Conservation (phyloP, 2,888 invertebrate species). For the Platycheirus rosarum region DNA sequence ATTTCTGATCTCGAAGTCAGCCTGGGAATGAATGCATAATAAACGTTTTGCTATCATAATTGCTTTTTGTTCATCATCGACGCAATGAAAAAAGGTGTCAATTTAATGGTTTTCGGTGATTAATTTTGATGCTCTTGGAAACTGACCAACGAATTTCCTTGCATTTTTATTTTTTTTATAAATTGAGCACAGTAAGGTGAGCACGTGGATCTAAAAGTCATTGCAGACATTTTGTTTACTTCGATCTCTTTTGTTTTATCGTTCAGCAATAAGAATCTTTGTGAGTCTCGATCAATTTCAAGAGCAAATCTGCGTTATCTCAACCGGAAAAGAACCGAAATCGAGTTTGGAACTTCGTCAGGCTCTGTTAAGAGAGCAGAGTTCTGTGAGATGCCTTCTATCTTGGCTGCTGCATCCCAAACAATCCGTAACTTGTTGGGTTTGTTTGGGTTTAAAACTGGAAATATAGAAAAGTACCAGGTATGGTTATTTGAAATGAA, state of each 20-base stretch:
- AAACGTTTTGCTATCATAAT: background rate
- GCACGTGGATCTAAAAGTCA: constrained; percentile 74
- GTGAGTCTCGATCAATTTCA: constrained; percentile 75
- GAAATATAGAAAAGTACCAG: background rate
- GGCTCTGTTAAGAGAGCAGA: background rate
- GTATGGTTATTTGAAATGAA: too few species aligned
- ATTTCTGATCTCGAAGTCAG: constrained; percentile 1
- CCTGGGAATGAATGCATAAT: background rate
- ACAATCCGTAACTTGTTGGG: too few species aligned
- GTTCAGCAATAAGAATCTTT: constrained; percentile 77
- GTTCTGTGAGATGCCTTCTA: background rate
- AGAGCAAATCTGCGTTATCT: background rate
- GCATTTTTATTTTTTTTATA: constrained; percentile 36
- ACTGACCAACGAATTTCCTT: constrained; percentile 1
- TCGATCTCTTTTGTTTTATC: constrained; percentile 43
- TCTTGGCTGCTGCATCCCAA: background rate
- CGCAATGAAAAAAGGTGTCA: constrained; percentile 28
- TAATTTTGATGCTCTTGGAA: constrained; percentile 14
- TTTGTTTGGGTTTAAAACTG: too few species aligned
- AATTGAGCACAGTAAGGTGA: constrained; percentile 56
- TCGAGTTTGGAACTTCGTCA: background rate
- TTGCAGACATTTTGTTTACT: constrained; percentile 64
- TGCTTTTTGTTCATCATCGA: constrained; percentile 14
- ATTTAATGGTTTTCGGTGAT: constrained; percentile 31
- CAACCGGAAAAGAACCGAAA: background rate